Evolutionary conservation across 2,113 vertebrate species (phyloP).

Genomic region (Zosterops lateralis): DNA sequence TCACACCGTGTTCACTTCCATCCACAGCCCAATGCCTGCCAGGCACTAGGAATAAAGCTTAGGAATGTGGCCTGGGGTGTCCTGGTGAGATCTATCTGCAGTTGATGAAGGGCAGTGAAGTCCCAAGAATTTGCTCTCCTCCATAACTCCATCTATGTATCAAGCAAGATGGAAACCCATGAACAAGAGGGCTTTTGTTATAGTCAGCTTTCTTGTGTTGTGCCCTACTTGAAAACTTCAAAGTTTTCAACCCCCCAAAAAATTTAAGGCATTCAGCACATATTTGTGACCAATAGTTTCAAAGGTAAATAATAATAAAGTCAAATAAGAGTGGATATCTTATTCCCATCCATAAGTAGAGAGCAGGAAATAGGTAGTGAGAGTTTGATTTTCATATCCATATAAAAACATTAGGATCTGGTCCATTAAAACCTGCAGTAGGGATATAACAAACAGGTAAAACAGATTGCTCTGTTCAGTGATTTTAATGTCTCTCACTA

Average conservation of each 20-base stretch:
- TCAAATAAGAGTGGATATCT: neutral
- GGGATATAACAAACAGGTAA: neutral
- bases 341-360: neutral
- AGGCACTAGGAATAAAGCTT: neutral
- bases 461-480: neutral
- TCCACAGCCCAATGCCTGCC: neutral
- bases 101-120: neutral
- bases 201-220: neutral
- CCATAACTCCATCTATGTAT: neutral
- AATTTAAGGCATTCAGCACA: neutral
- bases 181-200: neutral
- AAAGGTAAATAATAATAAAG: neutral
- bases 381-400: neutral
- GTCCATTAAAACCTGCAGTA: neutral
- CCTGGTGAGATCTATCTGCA: neutral
- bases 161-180: neutral
- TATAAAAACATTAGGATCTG: neutral
- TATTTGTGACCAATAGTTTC: neutral
- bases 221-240: neutral
- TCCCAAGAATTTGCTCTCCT: neutral
- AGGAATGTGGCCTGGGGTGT: neutral
- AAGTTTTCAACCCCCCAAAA: neutral
- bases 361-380: neutral
- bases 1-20: constrained; percentile 1
- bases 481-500: neutral